Conservation (phyloP, 2,888 invertebrate species). For the Argynnis bischoffii region DNA sequence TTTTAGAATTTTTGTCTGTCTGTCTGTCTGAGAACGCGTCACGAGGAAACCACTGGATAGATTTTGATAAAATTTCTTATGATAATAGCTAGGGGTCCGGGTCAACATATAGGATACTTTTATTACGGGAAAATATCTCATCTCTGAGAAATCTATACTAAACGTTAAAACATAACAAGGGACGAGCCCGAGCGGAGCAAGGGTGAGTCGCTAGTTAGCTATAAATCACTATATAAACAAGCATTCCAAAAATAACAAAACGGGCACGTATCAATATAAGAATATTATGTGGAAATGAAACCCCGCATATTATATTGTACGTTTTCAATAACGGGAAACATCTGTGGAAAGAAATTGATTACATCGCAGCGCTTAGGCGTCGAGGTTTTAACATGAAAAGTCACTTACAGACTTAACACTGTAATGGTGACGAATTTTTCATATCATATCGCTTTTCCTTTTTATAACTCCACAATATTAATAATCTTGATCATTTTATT, state of each 20-base stretch:
- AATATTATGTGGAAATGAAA: conserved; percentile 67
- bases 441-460: conserved; percentile 4
- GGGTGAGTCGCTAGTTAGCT: no score
- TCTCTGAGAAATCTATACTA: no score
- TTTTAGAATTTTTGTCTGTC: no score
- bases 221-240: background rate
- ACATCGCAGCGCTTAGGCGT: conserved; percentile 38
- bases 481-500: background rate
- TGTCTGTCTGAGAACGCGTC: no score
- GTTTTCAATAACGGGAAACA: conserved; percentile 71
- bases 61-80: no score
- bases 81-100: no score
- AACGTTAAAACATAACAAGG: no score
- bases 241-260: conserved; percentile 5
- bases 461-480: background rate
- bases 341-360: conserved; percentile 72
- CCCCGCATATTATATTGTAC: conserved; percentile 65
- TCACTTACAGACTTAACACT: conserved; percentile 32
- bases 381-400: conserved; percentile 36
- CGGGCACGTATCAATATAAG: conserved; percentile 50
- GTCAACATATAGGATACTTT: no score
- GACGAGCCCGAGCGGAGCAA: no score
- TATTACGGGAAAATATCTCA: no score
- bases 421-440: conserved; percentile 12
- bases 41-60: no score